Base-by-base conservation (phyloP, 2,113 vertebrate species). In the Otus sunia region DNA sequence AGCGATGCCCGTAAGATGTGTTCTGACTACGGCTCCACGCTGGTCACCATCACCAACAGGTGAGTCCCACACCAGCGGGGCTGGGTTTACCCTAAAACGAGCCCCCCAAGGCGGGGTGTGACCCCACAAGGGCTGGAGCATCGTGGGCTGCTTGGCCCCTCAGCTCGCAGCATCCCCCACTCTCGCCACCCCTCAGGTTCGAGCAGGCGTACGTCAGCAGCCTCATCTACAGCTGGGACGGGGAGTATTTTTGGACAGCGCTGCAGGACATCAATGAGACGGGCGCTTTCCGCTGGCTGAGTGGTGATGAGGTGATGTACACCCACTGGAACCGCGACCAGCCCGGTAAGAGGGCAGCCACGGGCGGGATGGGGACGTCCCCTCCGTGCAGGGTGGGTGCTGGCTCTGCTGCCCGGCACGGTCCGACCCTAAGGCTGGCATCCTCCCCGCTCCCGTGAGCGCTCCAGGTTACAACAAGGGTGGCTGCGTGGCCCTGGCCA, bases 241-340 rank as follows among this genome's bases (percentile, higher is more conserved):
- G 98, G 2, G 98, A 99, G 55, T 98, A 94, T 83, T 99, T 99
- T 95, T 99, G 99, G 99, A 99, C 99, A 0, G 99, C 99, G 1
- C 98, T 99, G 82, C 98, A 98, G 82, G 98, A 99, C 94, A 97
- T 99, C 93, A 99, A 98, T 27, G 90, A 94, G 53, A 98, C 98
- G 0, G 98, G 98, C 2, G 93, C 98, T 2, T 99, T 99, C 97
- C 98, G 90, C 81, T 99, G 99, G 99, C 98, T 99, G 93, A 99
- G 98, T 0, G 98, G 98, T 2, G 99, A 99, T 2, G 98, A 99
- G 59, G 99, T 99, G 71, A 97, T 94, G 41, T 99, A 98, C 94
- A 99, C 99, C 58, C 99, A 99, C 98, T 99, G 99, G 99, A 99
- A 99, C 94, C 98, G 99, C 23, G 98, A 99, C 97, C 98, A 99